These are phyloP conservation scores for Coptotermes formosanus DNA, from an alignment of 1,140 invertebrate species.

Conservation along the genomic window DNA sequence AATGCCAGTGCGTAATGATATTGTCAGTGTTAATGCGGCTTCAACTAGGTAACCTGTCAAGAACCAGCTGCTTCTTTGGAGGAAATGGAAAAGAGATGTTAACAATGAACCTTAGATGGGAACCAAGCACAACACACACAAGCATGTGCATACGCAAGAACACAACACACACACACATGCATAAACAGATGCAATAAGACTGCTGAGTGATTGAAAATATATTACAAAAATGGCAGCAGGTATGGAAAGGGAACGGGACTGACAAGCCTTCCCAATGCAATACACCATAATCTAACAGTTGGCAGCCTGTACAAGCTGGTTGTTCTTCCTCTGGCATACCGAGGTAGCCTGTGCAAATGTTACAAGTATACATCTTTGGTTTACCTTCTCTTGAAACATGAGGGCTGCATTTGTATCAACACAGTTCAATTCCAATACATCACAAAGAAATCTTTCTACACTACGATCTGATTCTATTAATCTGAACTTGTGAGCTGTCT, in stretches of 20 bases:
- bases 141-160: not conserved
- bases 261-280: not conserved
- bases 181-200: not conserved
- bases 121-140: not conserved
- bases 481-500: not conserved
- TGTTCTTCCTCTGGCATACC: not conserved
- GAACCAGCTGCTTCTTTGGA: too few species aligned
- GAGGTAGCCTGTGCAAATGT: not conserved
- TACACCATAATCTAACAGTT: not conserved
- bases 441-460: not conserved
- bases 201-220: not conserved
- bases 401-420: not conserved
- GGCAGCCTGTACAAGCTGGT: conserved; percentile 3
- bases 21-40: too few species aligned
- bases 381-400: not conserved
- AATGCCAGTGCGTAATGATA: too few species aligned
- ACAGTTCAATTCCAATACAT: not conserved
- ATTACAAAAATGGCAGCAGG: not conserved
- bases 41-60: too few species aligned
- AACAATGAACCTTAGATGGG: not conserved
- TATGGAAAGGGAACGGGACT: not conserved
- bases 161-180: too few species aligned
- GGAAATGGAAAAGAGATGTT: too few species aligned
- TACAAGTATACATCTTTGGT: conserved; percentile 6
- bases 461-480: not conserved